phyloP scores from a whole-genome alignment of 1,140 invertebrate genomes.

The Eumaeus atala region DNA sequence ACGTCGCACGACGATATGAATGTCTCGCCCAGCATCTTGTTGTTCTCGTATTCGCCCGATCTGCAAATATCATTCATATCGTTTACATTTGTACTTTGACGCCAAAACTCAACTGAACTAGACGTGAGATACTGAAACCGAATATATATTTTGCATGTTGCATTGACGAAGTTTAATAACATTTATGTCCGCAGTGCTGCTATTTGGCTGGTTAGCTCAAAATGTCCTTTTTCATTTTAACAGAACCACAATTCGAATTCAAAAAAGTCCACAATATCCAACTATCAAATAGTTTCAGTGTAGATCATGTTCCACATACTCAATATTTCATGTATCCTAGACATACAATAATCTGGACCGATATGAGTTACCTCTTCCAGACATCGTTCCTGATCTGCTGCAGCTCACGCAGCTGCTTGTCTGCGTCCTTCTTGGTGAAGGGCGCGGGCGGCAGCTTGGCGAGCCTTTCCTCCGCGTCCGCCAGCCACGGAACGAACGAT shows the following conservation, averaged over 20 bases:
- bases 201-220: too few species aligned
- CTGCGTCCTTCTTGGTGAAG: constrained; percentile 90
- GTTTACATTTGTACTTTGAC: neutral
- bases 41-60: constrained; percentile 93
- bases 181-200: too few species aligned
- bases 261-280: too few species aligned
- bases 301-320: too few species aligned
- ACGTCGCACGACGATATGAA: constrained; percentile 90
- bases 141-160: too few species aligned
- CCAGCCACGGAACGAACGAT: constrained; percentile 90
- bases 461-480: constrained; percentile 89
- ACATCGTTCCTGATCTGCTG: constrained; percentile 94
- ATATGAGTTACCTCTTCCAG: constrained; percentile 81
- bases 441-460: constrained; percentile 85
- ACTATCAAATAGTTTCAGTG: too few species aligned
- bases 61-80: constrained; percentile 49
- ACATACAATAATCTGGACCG: too few species aligned
- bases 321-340: neutral
- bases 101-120: too few species aligned
- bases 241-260: too few species aligned
- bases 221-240: too few species aligned
- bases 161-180: too few species aligned
- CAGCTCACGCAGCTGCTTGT: constrained; percentile 91
- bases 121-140: too few species aligned
- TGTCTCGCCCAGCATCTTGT: constrained; percentile 87